Evolutionary conservation across 2,888 invertebrate species (phyloP), one percentile per base, ranked within the genome.

Genomic region (Nephrocerus scutellatus): DNA sequence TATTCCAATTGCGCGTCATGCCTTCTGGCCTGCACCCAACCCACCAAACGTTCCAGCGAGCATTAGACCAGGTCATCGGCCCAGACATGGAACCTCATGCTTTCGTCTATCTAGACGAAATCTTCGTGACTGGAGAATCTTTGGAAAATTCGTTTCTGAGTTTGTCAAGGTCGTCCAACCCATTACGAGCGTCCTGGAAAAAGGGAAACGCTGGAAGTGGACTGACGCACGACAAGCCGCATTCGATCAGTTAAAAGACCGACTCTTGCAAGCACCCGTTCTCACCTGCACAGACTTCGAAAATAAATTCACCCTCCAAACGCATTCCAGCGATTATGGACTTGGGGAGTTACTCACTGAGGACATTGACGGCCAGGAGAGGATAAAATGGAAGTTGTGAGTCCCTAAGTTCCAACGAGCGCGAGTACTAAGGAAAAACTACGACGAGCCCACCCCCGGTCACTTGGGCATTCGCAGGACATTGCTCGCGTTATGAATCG

Each of bases 31-130:
- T 28, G 25, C 41, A 41, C 16, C 36, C 41, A 6, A 28, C 41
- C 3, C 41, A 40, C 2, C 38, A 39, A 4, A 39, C 40, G 8
- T 46, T 37, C 14, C 36, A 43, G 12, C 30, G 35, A 10, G 26
- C 38, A 9, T 14, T 37, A 1, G 38, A 44, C 30, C 9, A 9
- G 3, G 37, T 44, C 5, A 41, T 41, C 24, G 35, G 38, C 4
- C 31, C 34, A 1, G 41, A 44, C 4, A 14, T 44, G 8, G 38
- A 41, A 13, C n/a, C 36, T 1, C 29, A 30, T 16, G 40, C 37
- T 1, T 37, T 37, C 9, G 40, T 28, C 2, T 44, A 44, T 19
- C 25, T 39, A 2, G 40, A 32, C 15, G 40, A 44, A 12, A 33
- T 39, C 4, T 22, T 44, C 1, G 40, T 41, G 3, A 18, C 33